Base-by-base conservation (phyloP, 2,888 invertebrate species). In the Tridacna crocea region DNA sequence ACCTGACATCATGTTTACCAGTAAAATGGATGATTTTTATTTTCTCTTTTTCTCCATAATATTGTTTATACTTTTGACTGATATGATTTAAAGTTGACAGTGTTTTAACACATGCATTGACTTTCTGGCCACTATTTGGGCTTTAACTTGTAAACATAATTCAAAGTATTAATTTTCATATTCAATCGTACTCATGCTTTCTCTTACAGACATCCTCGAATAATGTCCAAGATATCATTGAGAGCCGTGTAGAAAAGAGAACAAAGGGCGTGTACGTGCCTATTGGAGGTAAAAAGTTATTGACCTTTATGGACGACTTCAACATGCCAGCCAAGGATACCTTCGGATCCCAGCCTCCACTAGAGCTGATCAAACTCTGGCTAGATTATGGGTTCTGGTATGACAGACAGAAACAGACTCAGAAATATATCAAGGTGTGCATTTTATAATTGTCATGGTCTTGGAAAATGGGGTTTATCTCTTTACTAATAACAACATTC, bases 281-380 rank as follows among this genome's bases (percentile, higher is more conserved):
- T 0, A 95, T 96, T 36, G 97, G 97, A 87, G 94, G 97, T 92
- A 98, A 98, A 95, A 96, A 95, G 87, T 96, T 98, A 96, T 96
- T 98, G 80, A 96, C 97, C 13, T 98, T 98, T 93, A 96, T 98
- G 96, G 98, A 98, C 93, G 98, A 98, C 93, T 96, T 98, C 91
- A 98, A 98, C 95, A 98, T 98, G 98, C 98, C 98, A 0, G 97
- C 97, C 12, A 97, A 97, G 88, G 98, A 98, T 92, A 96, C 96
- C 19, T 98, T 97, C 92, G 98, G 98, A 0, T 97, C 98, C 0
- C 98, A 98, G 94, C 98, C 98, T 10, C 97, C 98, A 0, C 95
- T 98, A 12, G 98, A 98, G 94, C 95, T 98, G 70, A 95, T 98
- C 73, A 95, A 97, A 24, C 96, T 98, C 89, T 98, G 97, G 97